Conservation (phyloP, 1,140 invertebrate genomes). For the Thaumatotibia leucotreta region DNA sequence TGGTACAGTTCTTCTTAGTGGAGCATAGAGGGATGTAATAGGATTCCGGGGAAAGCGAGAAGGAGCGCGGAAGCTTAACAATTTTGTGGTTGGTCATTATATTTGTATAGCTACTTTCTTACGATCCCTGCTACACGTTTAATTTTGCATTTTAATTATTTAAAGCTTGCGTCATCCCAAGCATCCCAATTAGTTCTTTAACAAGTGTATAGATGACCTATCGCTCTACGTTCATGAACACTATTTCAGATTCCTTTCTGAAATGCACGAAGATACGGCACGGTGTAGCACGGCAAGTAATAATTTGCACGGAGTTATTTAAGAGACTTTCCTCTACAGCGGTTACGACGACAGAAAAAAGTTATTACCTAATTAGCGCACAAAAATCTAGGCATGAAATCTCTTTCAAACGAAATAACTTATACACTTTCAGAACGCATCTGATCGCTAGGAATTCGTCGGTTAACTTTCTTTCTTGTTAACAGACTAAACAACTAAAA, state of each 20-base stretch:
- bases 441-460: not conserved
- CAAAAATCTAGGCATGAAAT: conserved; percentile 7
- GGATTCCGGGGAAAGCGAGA: too few species aligned
- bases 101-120: too few species aligned
- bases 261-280: not conserved
- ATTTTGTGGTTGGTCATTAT: too few species aligned
- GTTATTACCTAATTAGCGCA: conserved; percentile 10
- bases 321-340: not conserved
- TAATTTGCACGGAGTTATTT: not conserved
- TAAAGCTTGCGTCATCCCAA: too few species aligned
- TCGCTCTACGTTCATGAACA: too few species aligned
- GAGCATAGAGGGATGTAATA: too few species aligned
- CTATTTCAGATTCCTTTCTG: not conserved
- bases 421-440: conserved; percentile 7
- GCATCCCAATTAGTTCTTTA: too few species aligned
- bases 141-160: too few species aligned
- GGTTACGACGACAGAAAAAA: conserved; percentile 6
- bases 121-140: too few species aligned
- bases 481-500: conserved; percentile 38
- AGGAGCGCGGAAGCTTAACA: too few species aligned
- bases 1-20: too few species aligned
- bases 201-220: too few species aligned
- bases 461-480: conserved; percentile 63
- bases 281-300: not conserved
- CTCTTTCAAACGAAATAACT: not conserved